These are phyloP conservation scores for Hyles vespertilio DNA, from an alignment of 1,140 invertebrate species.

Conservation along the genomic window DNA sequence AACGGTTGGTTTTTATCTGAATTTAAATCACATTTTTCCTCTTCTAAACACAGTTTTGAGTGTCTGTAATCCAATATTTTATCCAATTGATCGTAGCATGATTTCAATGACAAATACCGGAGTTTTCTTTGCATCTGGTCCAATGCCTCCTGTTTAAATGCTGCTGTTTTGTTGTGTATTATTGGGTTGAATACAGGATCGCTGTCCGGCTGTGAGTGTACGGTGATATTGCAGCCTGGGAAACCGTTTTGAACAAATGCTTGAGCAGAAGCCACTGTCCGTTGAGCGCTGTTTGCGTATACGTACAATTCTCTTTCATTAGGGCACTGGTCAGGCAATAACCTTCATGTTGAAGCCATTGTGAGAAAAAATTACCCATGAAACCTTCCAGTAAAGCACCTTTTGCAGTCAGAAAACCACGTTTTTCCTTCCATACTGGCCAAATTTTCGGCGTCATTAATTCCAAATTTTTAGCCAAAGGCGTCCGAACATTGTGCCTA, in stretches of 20 bases:
- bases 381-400: slow-evolving; percentile 50
- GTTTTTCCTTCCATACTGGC: slow-evolving; percentile 50
- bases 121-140: slow-evolving; percentile 43
- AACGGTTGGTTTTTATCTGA: slow-evolving; percentile 34
- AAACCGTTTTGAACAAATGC: slow-evolving; percentile 49
- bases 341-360: slow-evolving; percentile 37
- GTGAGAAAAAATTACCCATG: slow-evolving; percentile 50
- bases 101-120: slow-evolving; percentile 36
- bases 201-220: slow-evolving; percentile 32
- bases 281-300: slow-evolving; percentile 49
- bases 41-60: slow-evolving; percentile 38
- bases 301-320: slow-evolving; percentile 40
- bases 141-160: slow-evolving; percentile 36
- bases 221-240: slow-evolving; percentile 41
- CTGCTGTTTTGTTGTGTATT: slow-evolving; percentile 40
- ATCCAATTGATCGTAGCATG: slow-evolving; percentile 37
- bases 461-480: slow-evolving; percentile 42
- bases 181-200: slow-evolving; percentile 55
- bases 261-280: slow-evolving; percentile 46
- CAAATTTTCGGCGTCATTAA: slow-evolving; percentile 45
- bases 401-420: slow-evolving; percentile 54
- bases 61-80: slow-evolving; percentile 44
- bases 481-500: slow-evolving; percentile 55
- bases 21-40: slow-evolving; percentile 43
- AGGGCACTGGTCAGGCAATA: slow-evolving; percentile 39